Evolutionary conservation across 2,797 vertebrate genomes (phyloP).

Genomic region (Peromyscus attwateri): DNA sequence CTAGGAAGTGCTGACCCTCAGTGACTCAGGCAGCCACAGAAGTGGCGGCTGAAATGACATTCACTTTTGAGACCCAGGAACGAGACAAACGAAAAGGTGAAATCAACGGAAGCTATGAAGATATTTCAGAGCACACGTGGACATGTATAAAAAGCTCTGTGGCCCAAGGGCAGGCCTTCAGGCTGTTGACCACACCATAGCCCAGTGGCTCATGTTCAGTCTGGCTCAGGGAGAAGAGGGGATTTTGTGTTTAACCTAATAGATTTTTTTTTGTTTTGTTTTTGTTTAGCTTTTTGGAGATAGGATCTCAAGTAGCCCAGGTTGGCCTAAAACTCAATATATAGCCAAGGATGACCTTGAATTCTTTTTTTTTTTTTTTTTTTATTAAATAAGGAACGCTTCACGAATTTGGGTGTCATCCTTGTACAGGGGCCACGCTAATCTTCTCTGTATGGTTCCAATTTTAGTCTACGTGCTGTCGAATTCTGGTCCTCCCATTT

Average conservation of each 20-base stretch:
- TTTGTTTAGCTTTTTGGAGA: background rate
- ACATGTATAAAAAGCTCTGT: background rate
- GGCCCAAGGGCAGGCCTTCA: background rate
- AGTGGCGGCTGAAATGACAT: background rate
- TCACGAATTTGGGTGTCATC: no score
- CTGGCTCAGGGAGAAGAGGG: background rate
- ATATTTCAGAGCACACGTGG: background rate
- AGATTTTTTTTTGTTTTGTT: background rate
- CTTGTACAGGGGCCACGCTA: no score
- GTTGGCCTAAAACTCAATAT: background rate
- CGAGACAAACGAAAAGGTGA: background rate
- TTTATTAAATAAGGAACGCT: no score
- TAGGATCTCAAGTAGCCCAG: background rate
- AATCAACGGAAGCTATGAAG: background rate
- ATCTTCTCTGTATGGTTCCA: no score
- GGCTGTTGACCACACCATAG: fast-evolving
- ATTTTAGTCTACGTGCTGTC: no score
- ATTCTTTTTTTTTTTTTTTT: background rate
- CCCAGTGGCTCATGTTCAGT: background rate
- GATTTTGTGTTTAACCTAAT: background rate
- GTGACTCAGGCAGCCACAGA: background rate
- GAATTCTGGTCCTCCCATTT: background rate
- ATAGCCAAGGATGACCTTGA: background rate
- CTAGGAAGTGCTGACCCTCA: fast-evolving
- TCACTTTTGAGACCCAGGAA: background rate